Conservation (phyloP, 1,140 invertebrate species). For the Zaprionus africanus region DNA sequence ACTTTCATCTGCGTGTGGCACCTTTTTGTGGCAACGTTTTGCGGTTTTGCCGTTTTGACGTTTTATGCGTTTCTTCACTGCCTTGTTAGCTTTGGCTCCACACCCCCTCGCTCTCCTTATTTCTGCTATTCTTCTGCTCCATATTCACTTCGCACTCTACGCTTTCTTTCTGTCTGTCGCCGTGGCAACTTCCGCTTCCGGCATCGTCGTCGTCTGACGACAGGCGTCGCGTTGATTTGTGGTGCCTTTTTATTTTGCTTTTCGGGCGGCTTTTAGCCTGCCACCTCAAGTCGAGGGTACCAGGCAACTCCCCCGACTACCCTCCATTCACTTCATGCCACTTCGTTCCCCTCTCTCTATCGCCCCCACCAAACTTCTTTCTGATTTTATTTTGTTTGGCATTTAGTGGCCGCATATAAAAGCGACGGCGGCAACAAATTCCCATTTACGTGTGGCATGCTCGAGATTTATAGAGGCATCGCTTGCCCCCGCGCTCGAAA, state of each 20-base stretch:
- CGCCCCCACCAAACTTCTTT: background rate
- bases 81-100: constrained; percentile 44
- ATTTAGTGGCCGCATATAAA: constrained; percentile 56
- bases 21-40: constrained; percentile 55
- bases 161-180: constrained; percentile 24
- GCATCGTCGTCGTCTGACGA: constrained; percentile 24
- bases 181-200: constrained; percentile 40
- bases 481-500: constrained; percentile 27
- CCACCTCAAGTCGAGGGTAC: background rate
- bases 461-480: constrained; percentile 61
- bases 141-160: background rate
- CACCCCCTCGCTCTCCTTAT: background rate
- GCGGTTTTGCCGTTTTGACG: constrained; percentile 67
- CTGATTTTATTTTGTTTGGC: constrained; percentile 66
- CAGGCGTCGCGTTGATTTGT: constrained; percentile 66
- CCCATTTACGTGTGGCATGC: constrained; percentile 66
- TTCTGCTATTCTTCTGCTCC: background rate
- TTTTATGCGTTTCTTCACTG: constrained; percentile 67
- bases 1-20: constrained; percentile 36
- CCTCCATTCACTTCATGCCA: too few species aligned
- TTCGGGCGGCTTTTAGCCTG: constrained; percentile 32
- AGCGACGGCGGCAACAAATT: constrained; percentile 65
- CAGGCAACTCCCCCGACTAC: background rate
- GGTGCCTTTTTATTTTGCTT: constrained; percentile 45
- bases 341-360: background rate